Percentiles rank a stretch among this genome's conserved stretches.
phyloP scores from a whole-genome alignment of 2,888 invertebrate genomes.

The Cheilosia grossa region DNA sequence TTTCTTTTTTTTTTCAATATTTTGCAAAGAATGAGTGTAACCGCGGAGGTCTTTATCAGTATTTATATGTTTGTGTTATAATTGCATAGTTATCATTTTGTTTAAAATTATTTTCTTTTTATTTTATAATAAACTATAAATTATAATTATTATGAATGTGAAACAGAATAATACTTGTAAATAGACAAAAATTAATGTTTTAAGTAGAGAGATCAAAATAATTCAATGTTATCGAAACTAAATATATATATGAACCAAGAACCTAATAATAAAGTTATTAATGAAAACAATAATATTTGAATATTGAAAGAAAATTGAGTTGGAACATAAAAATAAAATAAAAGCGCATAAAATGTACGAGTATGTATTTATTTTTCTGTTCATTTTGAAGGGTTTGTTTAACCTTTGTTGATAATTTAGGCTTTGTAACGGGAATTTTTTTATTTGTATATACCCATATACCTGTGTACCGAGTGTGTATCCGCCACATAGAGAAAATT shows the following conservation, averaged over 20 bases:
- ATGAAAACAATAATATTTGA: conserved; percentile 42
- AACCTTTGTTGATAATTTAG: too few relatives aligned
- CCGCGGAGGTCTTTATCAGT: conserved; percentile 65
- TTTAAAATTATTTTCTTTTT: conserved; percentile 29
- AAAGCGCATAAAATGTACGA: conserved; percentile 6
- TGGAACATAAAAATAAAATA: conserved; percentile 53
- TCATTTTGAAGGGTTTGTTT: neutral
- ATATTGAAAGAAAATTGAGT: conserved; percentile 47
- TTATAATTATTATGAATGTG: conserved; percentile 50
- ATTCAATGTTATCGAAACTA: conserved; percentile 55
- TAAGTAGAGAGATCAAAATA: conserved; percentile 70
- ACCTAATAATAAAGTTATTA: conserved; percentile 59
- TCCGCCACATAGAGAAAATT: too few relatives aligned
- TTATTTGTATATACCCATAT: too few relatives aligned
- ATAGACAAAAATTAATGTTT: conserved; percentile 62
- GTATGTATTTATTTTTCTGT: conserved; percentile 1
- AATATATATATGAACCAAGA: conserved; percentile 56
- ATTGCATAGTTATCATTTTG: conserved; percentile 17
- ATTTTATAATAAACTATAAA: conserved; percentile 45
- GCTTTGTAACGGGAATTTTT: too few relatives aligned
- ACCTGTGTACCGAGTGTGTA: too few relatives aligned
- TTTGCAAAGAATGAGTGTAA: conserved; percentile 37
- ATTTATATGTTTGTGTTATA: conserved; percentile 68
- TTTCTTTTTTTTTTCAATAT: conserved; percentile 14
- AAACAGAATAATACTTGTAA: conserved; percentile 57